phyloP scores from a whole-genome alignment of 2,888 invertebrate species.

The Cremastinae sp. region DNA sequence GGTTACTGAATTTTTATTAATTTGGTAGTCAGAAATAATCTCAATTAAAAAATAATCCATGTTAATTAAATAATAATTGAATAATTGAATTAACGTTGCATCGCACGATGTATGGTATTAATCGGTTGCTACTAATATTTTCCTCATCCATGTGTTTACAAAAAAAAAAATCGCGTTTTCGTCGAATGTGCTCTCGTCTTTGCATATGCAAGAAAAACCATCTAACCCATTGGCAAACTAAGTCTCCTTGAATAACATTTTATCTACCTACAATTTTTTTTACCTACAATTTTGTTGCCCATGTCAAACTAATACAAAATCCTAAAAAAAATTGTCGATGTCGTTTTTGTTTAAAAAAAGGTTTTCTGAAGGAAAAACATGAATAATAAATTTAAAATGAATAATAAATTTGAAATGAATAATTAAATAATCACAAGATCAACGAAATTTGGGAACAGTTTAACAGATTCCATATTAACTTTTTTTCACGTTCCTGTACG shows the following conservation, averaged over 20 bases:
- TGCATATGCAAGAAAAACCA: slow-evolving; percentile 29
- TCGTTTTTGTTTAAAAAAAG: background rate
- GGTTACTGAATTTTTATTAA: slow-evolving; percentile 6
- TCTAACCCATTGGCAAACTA: slow-evolving; percentile 65
- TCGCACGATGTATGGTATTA: slow-evolving; percentile 74
- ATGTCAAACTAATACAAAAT: background rate
- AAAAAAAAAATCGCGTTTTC: slow-evolving; percentile 22
- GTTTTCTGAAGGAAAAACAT: too few species aligned
- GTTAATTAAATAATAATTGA: slow-evolving; percentile 43
- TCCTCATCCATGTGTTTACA: slow-evolving; percentile 19
- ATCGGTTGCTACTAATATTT: slow-evolving; percentile 50
- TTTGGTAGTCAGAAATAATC: slow-evolving; percentile 19
- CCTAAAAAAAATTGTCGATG: background rate
- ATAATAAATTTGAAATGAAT: too few species aligned
- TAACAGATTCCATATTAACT: too few species aligned
- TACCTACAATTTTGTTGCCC: background rate
- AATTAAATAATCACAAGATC: background rate
- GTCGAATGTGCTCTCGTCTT: slow-evolving; percentile 33
- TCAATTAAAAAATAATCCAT: slow-evolving; percentile 33
- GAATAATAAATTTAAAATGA: too few species aligned
- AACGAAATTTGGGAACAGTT: background rate
- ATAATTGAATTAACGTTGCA: slow-evolving; percentile 59
- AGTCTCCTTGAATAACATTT: slow-evolving; percentile 40
- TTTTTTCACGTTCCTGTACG: slow-evolving; percentile 23
- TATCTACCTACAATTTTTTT: background rate